A percentile compares a stretch with the other conserved stretches of the same genome.
Evolutionary conservation across 1,140 invertebrate species (phyloP).

Genomic region (Diabrotica virgifera): DNA sequence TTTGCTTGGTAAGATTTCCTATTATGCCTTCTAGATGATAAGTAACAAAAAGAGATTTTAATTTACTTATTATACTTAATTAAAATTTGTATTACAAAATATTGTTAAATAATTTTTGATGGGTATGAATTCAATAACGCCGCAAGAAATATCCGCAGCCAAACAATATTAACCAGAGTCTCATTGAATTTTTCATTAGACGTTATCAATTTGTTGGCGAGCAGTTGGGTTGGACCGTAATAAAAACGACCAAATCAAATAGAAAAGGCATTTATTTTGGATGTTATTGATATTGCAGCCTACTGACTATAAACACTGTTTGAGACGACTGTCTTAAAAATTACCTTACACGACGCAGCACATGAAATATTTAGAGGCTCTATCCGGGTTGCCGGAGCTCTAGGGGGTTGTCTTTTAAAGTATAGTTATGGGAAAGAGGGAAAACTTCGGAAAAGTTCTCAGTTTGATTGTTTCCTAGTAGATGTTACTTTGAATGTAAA

Average conservation of each 20-base stretch:
- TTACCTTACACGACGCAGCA: conserved; percentile 23
- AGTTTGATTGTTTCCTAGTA: conserved; percentile 1
- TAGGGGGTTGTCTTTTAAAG: conserved; percentile 26
- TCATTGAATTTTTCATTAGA: conserved; percentile 11
- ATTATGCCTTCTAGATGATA: no score
- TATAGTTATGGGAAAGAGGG: conserved; percentile 7
- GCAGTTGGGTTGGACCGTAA: conserved; percentile 20
- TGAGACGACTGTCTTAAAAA: conserved; percentile 45
- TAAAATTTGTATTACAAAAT: no score
- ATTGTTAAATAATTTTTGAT: no score
- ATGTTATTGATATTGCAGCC: conserved; percentile 42
- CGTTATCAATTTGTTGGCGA: conserved; percentile 11
- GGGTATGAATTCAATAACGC: neutral
- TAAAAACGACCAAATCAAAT: conserved; percentile 43
- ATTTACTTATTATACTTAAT: no score
- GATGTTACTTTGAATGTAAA: neutral
- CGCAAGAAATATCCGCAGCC: neutral
- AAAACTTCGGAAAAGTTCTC: neutral
- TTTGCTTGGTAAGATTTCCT: no score
- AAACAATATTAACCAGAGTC: conserved; percentile 3
- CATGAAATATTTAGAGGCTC: conserved; percentile 26
- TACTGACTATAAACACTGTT: conserved; percentile 40
- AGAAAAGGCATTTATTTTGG: conserved; percentile 37
- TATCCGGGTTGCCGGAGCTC: conserved; percentile 3
- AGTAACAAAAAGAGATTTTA: no score